Base-by-base conservation (phyloP, 2,888 invertebrate genomes). In the Masnerella sp. region DNA sequence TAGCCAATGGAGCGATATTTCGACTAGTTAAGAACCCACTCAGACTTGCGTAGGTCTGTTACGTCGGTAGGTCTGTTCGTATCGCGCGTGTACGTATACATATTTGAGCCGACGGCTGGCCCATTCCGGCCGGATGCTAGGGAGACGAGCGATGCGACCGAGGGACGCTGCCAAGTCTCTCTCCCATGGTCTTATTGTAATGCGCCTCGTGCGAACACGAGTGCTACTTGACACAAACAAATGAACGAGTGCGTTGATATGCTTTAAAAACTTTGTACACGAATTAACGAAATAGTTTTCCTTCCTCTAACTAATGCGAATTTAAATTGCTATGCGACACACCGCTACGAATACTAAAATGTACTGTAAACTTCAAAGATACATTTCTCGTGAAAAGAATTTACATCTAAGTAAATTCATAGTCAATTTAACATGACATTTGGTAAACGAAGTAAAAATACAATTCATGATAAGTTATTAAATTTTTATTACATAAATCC, bases 151-250 rank as follows among this genome's bases (percentile, higher is more conserved):
- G 38, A 36, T 28, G 59, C 28, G 28, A 17, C 32, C 40, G 36
- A 62, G 70, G 62, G 70, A 62, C 70, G 40, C 42, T 70, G 69
- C 61, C 61, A 70, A 69, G 38, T 64, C 36, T 51, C 54, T 45
- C 62, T 70, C 64, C 70, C 71, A 71, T 64, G 58, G 52, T 59
- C 71, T 65, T 56, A 59, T 71, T 65, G 64, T 45, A 65, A 65
- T 71, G 71, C 64, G 59, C 64, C 64, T 58, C 71, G 71, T 58
- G 70, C 70, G 70, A 70, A 70, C 70, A 56, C 62, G 56, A 51
- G 62, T 58, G 62, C 20, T 70, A 49, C 70, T 62, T 62, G 70
- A 70, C 62, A 49, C 28, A 62, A 62, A 56, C 61, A 70, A 62
- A 54, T 54, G 47, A 40, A 61, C 47, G 45, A 47, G 52, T 52